Base-by-base conservation (phyloP, 2,797 vertebrate species). In the Eurystomus glaucurus region DNA sequence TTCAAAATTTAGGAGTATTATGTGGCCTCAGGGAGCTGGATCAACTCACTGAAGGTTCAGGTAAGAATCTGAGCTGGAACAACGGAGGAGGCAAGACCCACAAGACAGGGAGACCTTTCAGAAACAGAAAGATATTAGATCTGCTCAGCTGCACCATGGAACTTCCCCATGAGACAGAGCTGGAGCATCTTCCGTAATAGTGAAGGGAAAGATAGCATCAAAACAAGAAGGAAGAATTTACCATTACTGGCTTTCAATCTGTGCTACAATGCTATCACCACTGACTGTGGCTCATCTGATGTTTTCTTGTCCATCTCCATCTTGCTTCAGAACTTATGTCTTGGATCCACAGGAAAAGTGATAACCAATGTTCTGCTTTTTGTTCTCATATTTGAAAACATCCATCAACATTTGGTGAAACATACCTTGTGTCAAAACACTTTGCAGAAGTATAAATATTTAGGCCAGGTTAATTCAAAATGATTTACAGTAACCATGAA, bases 221-320 rank as follows among this genome's bases (percentile, higher is more conserved):
- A 86, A 88, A 62, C 31, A 60, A 60, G 65, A 62, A 37, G 22
- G 15, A 33, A 84, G 28, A 93, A 83, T 26, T 81, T 57, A 79
- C 31, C 10, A 62, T 43, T 54, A 68, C 6, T 31, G 16, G 11
- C 28, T 92, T 75, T n/a, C 18, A 81, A 57, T 45, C 41, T 69
- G 25, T 41, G 25, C 50, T 26, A 81, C 0, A 0, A 71, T 21
- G 15, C 23, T 72, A n/a, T 14, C 37, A 68, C 5, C 43, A 22
- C 3, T 43, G 10, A 64, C 9, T 10, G 8, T 11, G 50, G 46
- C 35, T 71, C 15, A 31, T 20, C 11, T 41, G 19, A 64, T 35
- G 9, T 28, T 52, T 76, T 65, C 35, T 29, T 69, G 23, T 28
- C 19, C 18, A 51, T 46, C 80, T 74, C 46, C 43, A 58, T 16